Evolutionary conservation across 2,113 vertebrate species (phyloP).

Genomic region (Thunnus maccoyii): DNA sequence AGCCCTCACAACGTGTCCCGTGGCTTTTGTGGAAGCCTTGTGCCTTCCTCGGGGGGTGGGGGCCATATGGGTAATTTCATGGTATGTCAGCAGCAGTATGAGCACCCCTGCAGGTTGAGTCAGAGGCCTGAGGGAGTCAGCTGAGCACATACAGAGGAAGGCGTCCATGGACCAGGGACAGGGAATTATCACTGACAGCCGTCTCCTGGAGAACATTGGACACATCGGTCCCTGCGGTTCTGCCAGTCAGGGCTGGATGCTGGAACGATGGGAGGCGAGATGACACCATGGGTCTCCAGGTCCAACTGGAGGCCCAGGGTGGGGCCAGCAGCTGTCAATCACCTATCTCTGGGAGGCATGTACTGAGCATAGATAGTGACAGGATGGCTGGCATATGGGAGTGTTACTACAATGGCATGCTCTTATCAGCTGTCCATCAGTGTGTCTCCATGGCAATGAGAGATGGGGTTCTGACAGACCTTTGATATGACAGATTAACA

Average conservation of each 20-base stretch:
- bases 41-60: neutral
- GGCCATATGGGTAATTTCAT: constrained; percentile 52
- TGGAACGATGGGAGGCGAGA: neutral
- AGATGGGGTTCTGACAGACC: neutral
- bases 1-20: constrained; percentile 14
- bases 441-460: constrained; percentile 20
- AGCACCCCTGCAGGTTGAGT: constrained; percentile 28
- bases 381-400: constrained; percentile 26
- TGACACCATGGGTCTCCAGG: constrained; percentile 16
- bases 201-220: constrained; percentile 7
- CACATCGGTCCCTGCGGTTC: constrained; percentile 1
- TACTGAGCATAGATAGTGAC: constrained; percentile 18
- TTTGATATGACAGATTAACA: neutral
- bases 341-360: constrained; percentile 20
- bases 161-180: neutral
- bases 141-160: neutral
- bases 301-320: neutral
- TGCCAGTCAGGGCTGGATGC: neutral
- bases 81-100: constrained; percentile 21
- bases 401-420: constrained; percentile 16
- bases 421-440: constrained; percentile 44
- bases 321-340: constrained; percentile 44
- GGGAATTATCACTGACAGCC: constrained; percentile 44
- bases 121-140: neutral
- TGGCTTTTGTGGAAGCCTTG: constrained; percentile 23